Percentiles rank a stretch among this genome's conserved stretches.
Conservation (phyloP, 2,113 vertebrate species). For the Neomonachus schauinslandi region DNA sequence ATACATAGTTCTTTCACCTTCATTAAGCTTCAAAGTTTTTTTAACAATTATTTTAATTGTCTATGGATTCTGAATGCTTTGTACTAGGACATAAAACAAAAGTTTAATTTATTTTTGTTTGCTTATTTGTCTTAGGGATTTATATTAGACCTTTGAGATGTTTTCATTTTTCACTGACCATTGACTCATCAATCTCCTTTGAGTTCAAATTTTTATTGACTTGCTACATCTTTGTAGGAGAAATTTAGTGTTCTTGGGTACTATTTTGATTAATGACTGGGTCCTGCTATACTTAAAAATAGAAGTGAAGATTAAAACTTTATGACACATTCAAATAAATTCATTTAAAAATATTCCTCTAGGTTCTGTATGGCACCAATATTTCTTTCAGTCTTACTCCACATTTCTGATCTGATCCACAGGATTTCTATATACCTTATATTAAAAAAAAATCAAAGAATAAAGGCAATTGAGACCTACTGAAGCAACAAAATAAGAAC, state of each 20-base stretch:
- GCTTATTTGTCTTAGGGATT: not conserved
- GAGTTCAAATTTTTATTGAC: not conserved
- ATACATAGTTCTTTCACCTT: not conserved
- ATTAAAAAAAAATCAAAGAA: not conserved
- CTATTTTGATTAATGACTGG: not conserved
- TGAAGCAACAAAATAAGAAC: not conserved
- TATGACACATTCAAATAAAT: not conserved
- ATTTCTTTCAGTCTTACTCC: not conserved
- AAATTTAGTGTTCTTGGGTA: not conserved
- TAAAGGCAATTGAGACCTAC: not conserved
- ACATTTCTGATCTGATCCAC: not conserved
- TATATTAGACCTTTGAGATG: conserved; percentile 14
- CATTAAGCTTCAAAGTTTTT: conserved; percentile 51
- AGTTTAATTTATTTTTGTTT: conserved; percentile 31
- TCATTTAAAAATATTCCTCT: not conserved
- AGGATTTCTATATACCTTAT: not conserved
- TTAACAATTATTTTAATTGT: conserved; percentile 57
- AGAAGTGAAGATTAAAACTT: conserved; percentile 8
- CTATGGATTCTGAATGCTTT: not conserved
- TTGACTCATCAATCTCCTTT: not conserved
- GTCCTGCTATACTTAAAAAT: not conserved
- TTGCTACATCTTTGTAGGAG: not conserved
- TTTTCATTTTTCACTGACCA: conserved; percentile 35
- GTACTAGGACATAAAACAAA: not conserved
- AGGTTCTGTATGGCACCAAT: not conserved